A percentile compares a stretch with the other conserved stretches of the same genome.
These are phyloP conservation scores for Sebastes baramenuke DNA, from an alignment of 2,797 vertebrate species.

Conservation along the genomic window DNA sequence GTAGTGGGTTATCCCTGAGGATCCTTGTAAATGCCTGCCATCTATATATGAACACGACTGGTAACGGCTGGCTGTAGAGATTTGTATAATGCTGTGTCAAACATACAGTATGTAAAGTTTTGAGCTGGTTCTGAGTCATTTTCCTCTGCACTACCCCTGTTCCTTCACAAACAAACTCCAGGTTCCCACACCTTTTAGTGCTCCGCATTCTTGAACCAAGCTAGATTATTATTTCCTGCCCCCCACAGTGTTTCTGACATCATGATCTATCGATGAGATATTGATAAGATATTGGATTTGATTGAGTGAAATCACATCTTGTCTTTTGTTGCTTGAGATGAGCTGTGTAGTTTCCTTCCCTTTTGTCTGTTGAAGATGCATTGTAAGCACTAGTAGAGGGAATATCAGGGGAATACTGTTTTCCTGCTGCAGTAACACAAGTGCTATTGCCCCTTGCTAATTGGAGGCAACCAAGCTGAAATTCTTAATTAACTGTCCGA, in stretches of 20 bases:
- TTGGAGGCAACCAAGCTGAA: slow-evolving; percentile 87
- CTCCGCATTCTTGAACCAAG: background rate
- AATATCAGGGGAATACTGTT: slow-evolving; percentile 75
- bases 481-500: slow-evolving; percentile 89
- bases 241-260: background rate
- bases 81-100: background rate
- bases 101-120: background rate
- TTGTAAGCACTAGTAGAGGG: slow-evolving; percentile 57
- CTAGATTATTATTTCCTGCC: background rate
- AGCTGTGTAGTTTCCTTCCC: slow-evolving; percentile 7
- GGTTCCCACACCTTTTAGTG: background rate
- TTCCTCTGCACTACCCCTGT: background rate
- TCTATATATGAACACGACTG: background rate
- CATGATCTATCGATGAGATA: background rate
- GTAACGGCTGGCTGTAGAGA: background rate
- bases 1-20: background rate
- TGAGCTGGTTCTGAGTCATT: slow-evolving; percentile 1
- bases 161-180: background rate
- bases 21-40: background rate
- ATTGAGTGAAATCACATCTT: slow-evolving; percentile 12
- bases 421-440: slow-evolving; percentile 74
- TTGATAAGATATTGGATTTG: background rate
- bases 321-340: slow-evolving; percentile 21
- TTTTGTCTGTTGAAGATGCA: slow-evolving; percentile 62
- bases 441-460: slow-evolving; percentile 82